Evolutionary conservation across 2,113 vertebrate genomes (phyloP).

Genomic region (Nettapus auritus): DNA sequence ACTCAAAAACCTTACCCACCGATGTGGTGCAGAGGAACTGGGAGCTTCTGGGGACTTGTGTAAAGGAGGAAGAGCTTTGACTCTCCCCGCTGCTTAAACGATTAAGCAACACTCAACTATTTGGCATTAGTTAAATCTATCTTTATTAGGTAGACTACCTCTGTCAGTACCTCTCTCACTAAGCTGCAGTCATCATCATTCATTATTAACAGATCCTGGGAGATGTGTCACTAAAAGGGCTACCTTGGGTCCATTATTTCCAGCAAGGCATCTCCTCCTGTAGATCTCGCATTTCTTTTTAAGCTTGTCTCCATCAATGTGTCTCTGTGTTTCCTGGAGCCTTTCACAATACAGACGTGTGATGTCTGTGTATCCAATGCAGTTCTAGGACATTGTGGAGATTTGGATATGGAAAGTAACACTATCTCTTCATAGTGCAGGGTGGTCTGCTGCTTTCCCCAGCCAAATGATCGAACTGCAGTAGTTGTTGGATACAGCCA

Average conservation of each 20-base stretch:
- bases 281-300: background rate
- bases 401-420: background rate
- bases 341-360: background rate
- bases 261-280: background rate
- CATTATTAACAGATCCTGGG: background rate
- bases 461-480: accelerated
- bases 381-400: background rate
- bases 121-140: background rate
- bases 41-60: background rate
- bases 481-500: background rate
- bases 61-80: background rate
- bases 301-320: background rate
- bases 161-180: background rate
- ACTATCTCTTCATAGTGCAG: background rate
- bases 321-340: background rate
- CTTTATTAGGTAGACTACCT: background rate
- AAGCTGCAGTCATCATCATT: background rate
- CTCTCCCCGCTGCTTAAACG: background rate
- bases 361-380: background rate
- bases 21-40: accelerated
- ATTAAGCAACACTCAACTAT: background rate
- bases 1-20: background rate
- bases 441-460: background rate
- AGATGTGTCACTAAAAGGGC: background rate
- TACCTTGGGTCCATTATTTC: background rate